Evolutionary conservation across 2,888 invertebrate genomes (phyloP).

Genomic region (Platycnemis pennipes): DNA sequence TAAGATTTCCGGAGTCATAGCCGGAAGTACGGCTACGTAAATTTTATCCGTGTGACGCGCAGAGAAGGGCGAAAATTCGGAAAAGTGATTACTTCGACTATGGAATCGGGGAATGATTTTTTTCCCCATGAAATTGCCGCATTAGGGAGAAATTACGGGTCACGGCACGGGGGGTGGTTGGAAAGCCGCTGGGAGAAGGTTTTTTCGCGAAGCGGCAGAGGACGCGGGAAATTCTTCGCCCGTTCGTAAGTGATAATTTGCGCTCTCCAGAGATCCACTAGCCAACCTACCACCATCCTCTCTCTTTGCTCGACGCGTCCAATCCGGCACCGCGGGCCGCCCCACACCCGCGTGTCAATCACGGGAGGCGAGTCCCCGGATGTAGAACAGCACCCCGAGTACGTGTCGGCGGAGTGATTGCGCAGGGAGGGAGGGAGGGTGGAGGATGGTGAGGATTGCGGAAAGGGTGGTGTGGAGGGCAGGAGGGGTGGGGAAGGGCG

Average conservation of each 20-base stretch:
- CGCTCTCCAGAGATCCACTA: neutral
- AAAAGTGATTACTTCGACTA: no score
- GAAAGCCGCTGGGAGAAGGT: neutral
- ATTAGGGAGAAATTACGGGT: no score
- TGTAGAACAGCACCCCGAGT: neutral
- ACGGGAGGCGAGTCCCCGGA: neutral
- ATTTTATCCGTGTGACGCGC: no score
- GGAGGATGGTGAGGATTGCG: neutral
- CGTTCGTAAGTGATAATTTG: slow-evolving; percentile 10
- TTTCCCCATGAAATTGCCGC: no score
- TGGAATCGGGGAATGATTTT: no score
- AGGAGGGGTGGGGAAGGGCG: neutral
- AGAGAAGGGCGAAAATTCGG: no score
- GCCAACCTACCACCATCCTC: neutral
- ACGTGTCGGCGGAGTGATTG: slow-evolving; percentile 32
- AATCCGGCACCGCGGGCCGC: neutral
- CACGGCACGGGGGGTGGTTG: no score
- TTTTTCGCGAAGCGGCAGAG: neutral
- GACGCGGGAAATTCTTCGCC: neutral
- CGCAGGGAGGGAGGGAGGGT: neutral
- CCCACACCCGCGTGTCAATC: neutral
- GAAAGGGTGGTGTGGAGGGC: neutral
- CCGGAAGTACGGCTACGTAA: no score
- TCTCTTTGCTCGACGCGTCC: neutral
- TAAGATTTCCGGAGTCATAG: no score